These are phyloP conservation scores for Tetramorium bicarinatum DNA, from an alignment of 2,888 invertebrate genomes.

Conservation along the genomic window DNA sequence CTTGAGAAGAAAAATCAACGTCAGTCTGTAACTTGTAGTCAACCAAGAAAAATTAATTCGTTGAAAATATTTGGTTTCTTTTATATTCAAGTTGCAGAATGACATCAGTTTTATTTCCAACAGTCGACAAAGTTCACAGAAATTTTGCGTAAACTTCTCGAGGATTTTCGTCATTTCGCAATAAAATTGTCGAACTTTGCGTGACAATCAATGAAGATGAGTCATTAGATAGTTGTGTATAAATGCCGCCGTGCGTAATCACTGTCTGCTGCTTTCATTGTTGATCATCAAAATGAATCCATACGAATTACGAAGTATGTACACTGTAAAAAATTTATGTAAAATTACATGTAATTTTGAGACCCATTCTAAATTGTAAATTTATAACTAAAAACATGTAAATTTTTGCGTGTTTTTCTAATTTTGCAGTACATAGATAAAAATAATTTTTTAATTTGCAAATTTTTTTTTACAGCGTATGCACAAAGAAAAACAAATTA, in stretches of 20 bases:
- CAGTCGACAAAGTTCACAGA: neutral
- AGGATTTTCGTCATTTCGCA: neutral
- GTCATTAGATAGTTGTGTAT: constrained; percentile 1
- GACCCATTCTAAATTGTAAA: no score
- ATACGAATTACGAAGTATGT: neutral
- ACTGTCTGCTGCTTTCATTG: neutral
- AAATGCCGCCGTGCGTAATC: neutral
- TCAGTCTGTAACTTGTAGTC: neutral
- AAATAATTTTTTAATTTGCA: no score
- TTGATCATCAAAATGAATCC: neutral
- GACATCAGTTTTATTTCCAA: neutral
- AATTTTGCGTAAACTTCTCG: neutral
- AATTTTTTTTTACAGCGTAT: no score
- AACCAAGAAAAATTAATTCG: neutral
- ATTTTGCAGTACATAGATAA: no score
- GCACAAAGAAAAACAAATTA: no score
- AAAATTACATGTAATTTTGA: no score
- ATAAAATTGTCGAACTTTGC: neutral
- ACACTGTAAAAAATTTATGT: no score
- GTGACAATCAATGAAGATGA: constrained; percentile 16
- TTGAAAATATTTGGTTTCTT: neutral
- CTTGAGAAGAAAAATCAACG: neutral
- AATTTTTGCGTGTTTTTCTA: no score
- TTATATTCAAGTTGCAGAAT: neutral
- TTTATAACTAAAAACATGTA: no score